These are phyloP conservation scores for Rotaria macrura DNA, from an alignment of 2,888 invertebrate genomes.

Conservation along the genomic window DNA sequence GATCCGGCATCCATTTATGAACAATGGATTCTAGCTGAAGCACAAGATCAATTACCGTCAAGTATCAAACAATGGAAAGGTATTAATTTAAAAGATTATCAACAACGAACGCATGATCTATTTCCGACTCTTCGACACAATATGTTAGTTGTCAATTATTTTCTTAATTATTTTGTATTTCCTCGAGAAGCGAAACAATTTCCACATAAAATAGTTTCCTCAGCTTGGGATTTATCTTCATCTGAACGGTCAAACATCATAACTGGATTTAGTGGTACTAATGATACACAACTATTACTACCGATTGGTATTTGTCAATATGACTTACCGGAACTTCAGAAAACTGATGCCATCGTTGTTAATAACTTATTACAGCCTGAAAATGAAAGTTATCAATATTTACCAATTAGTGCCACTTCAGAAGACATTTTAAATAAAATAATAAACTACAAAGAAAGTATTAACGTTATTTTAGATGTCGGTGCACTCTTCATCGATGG, in stretches of 20 bases:
- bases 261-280: background rate
- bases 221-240: background rate
- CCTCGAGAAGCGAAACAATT: background rate
- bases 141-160: background rate
- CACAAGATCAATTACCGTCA: background rate
- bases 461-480: background rate
- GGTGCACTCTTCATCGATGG: background rate
- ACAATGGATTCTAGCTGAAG: background rate
- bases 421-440: background rate
- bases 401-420: background rate
- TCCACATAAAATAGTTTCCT: background rate
- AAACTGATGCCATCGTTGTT: background rate
- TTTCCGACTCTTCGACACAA: background rate
- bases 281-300: background rate
- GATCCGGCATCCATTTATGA: background rate
- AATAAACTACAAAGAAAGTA: background rate
- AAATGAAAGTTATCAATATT: background rate
- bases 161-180: background rate
- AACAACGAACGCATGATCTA: background rate
- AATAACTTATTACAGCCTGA: background rate
- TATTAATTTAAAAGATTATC: background rate
- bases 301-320: background rate
- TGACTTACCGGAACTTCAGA: background rate
- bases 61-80: background rate
- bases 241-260: background rate